phyloP scores from a whole-genome alignment of 2,888 invertebrate genomes.

The Dicycla oo region DNA sequence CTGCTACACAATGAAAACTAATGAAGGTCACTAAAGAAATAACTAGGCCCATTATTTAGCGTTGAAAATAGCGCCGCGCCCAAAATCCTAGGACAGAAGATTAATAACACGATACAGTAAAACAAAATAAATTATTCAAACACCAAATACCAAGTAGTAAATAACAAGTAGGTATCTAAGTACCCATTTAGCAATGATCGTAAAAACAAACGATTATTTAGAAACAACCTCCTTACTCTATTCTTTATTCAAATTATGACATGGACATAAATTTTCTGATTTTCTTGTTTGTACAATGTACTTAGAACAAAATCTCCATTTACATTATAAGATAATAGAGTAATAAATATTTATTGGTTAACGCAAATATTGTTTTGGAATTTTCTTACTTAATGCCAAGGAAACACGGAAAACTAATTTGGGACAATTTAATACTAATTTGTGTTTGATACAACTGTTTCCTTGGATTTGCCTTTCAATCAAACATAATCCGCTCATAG shows the following conservation, averaged over 20 bases:
- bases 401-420: conserved; percentile 23
- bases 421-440: conserved; percentile 21
- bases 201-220: conserved; percentile 7
- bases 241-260: conserved; percentile 29
- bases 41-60: conserved; percentile 47
- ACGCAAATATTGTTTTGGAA: conserved; percentile 30
- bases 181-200: conserved; percentile 5
- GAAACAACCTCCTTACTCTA: neutral
- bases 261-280: conserved; percentile 20
- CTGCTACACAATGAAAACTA: conserved; percentile 44
- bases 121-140: conserved; percentile 35
- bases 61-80: conserved; percentile 17
- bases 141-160: too few relatives aligned
- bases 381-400: conserved; percentile 25
- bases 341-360: conserved; percentile 49
- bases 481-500: neutral
- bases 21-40: conserved; percentile 42
- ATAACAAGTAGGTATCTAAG: too few relatives aligned
- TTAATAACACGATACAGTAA: conserved; percentile 31
- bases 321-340: conserved; percentile 25
- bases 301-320: conserved; percentile 23
- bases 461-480: neutral
- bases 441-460: neutral
- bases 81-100: conserved; percentile 35
- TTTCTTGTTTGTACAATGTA: conserved; percentile 11